Base-by-base conservation (phyloP, 2,113 vertebrate species). In the Eulemur macaco region DNA sequence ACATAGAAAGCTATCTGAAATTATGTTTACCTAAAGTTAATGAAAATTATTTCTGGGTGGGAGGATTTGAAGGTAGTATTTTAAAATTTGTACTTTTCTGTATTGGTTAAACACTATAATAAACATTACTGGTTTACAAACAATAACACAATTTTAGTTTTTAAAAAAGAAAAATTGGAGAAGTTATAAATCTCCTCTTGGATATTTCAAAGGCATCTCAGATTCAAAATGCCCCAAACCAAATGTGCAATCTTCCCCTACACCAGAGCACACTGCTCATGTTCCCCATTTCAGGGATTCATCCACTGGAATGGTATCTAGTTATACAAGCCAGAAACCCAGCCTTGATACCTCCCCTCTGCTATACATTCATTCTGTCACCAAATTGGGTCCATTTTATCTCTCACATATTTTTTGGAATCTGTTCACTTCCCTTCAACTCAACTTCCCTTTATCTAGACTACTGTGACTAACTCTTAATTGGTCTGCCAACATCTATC, bases 11-110 rank as follows among this genome's bases (percentile, higher is more conserved):
- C 66, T 37, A 89, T 3, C 18, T 96, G 54, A 95, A 76, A 71
- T 91, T 29, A 81, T 81, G 8, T 91, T 93, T 89, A 90, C 86
- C 29, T 90, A 82, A 92, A 92, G 52, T 64, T 86, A 88, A 84
- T 90, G 88, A 87, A 63, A 89, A 83, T 69, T 84, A 93, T 78
- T 96, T 95, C 64, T 77, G 47, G 42, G 52, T 86, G 73, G 64
- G 96, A 15, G 56, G 23, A 97, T 93, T 71, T 96, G 50, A 92
- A 91, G 69, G 56, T 82, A 13, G 1, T 64, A 96, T 96, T 97
- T 94, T 95, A 91, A 91, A 94, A 42, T 95, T 84, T 74, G 45
- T 96, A 74, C 23, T 96, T 96, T 94, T 86, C 86, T 87, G 14
- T 76, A 95, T 14, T 95, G 39, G 56, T 66, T 93, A 96, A 92